These are phyloP conservation scores for Sinocyclocheilus maitianheensis DNA, from an alignment of 2,113 vertebrate genomes.

Conservation along the genomic window DNA sequence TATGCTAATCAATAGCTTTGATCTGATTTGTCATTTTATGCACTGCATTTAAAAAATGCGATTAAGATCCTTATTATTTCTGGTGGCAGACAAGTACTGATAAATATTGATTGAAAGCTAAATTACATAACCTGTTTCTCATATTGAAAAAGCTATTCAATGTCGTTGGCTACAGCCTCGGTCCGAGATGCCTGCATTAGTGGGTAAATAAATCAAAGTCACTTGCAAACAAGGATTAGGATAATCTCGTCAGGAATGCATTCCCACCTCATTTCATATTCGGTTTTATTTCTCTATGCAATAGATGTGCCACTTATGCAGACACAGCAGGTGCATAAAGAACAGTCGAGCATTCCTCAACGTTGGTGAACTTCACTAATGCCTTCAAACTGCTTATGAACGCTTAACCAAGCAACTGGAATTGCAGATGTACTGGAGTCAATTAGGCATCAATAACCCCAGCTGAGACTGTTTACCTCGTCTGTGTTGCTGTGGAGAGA, in stretches of 20 bases:
- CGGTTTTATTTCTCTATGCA: background rate
- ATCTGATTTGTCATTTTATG: background rate
- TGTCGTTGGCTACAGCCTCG: background rate
- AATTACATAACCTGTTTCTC: background rate
- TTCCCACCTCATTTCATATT: background rate
- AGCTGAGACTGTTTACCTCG: conserved; percentile 57
- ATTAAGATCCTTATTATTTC: background rate
- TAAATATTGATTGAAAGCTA: background rate
- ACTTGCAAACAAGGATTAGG: background rate
- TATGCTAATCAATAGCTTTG: background rate
- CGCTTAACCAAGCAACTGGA: conserved; percentile 65
- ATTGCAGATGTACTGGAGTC: conserved; percentile 67
- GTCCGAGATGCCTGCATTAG: background rate
- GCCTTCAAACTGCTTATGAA: conserved; percentile 60
- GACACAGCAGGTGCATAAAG: background rate
- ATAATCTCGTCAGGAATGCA: background rate
- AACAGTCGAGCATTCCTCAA: conserved; percentile 18
- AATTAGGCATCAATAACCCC: conserved; percentile 69
- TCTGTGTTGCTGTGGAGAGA: conserved; percentile 46
- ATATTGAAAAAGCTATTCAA: background rate
- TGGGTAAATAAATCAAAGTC: background rate
- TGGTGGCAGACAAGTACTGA: background rate
- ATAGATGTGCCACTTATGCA: conserved; percentile 3
- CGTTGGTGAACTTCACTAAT: conserved; percentile 39
- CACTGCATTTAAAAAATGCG: background rate